Evolutionary conservation across 2,888 invertebrate species (phyloP).

Genomic region (Hartigia nigra): DNA sequence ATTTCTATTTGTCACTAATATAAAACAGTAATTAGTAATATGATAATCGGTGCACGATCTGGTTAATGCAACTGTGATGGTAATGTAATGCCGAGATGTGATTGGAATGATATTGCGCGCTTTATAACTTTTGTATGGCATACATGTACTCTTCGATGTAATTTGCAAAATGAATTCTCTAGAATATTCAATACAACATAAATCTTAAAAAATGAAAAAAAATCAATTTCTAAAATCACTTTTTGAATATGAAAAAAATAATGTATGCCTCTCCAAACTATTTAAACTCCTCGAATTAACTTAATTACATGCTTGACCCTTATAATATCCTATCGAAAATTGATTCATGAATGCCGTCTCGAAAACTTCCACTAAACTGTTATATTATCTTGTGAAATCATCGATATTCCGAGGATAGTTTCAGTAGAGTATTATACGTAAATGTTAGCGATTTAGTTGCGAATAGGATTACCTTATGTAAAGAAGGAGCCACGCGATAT

Average conservation of each 20-base stretch:
- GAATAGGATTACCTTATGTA: not conserved
- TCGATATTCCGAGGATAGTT: not conserved
- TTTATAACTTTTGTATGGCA: not conserved
- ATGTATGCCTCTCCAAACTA: not conserved
- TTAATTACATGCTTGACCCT: not conserved
- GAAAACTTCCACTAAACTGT: not conserved
- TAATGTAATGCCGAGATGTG: not conserved
- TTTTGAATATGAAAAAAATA: not conserved
- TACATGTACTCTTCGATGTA: not conserved
- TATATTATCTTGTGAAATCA: conserved; percentile 10
- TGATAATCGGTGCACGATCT: not conserved
- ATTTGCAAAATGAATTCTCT: not conserved
- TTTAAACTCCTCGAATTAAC: no score
- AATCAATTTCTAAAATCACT: not conserved
- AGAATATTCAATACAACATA: no score
- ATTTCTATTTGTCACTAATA: conserved; percentile 32
- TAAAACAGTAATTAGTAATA: not conserved
- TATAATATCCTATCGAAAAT: not conserved
- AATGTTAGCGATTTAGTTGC: not conserved
- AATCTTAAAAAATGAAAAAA: not conserved
- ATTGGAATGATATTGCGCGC: not conserved
- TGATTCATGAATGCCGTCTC: not conserved
- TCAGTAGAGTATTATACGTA: not conserved
- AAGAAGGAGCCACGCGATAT: not conserved
- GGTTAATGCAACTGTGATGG: not conserved